Base-by-base conservation (phyloP, 35 echinoderm and acorn worm species). In the Anneissia japonica region DNA sequence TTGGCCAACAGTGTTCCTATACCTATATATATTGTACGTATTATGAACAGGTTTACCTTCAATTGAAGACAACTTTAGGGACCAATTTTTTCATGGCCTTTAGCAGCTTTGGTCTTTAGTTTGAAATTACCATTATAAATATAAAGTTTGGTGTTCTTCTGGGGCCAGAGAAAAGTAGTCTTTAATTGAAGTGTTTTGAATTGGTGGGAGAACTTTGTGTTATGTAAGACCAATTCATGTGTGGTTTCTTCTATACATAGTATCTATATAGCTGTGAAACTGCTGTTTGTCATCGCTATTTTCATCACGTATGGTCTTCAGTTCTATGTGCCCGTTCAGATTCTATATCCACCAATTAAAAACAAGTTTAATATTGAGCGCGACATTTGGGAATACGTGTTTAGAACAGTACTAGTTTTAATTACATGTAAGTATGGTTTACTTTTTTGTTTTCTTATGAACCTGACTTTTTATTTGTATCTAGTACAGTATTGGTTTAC, bases 221-320 rank as follows among this genome's bases (percentile, higher is more conserved):
- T n/a, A n/a, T n/a, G n/a, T n/a, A n/a, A n/a, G n/a, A n/a, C n/a
- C n/a, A n/a, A n/a, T n/a, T n/a, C n/a, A n/a, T n/a, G n/a, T n/a
- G n/a, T n/a, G n/a, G n/a, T n/a, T 87, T 89, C 36, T 75, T 46
- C 31, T 76, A 40, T 83, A 29, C 31, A 32, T 78, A 97, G 95
- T 31, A 43, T 97, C 23, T 97, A 93, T 32, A 72, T 86, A 6
- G 89, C 39, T 76, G 91, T 93, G 5, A 93, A 89, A 74, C 36
- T 99, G 14, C 38, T 99, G 26, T 91, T 99, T 86, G 87, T 93
- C 28, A 86, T 38, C 33, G 96, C 96, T 35, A 94, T 99, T 34
- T 99, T 92, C 81, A 85, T 99, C 12, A 92, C 91, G 0, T 99
- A 99, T 90, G 96, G 92, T n/a, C 39, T 99, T 19, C 96, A 99